Base-by-base conservation (phyloP, 2,888 invertebrate species). In the Phrixothrix hirtus region DNA sequence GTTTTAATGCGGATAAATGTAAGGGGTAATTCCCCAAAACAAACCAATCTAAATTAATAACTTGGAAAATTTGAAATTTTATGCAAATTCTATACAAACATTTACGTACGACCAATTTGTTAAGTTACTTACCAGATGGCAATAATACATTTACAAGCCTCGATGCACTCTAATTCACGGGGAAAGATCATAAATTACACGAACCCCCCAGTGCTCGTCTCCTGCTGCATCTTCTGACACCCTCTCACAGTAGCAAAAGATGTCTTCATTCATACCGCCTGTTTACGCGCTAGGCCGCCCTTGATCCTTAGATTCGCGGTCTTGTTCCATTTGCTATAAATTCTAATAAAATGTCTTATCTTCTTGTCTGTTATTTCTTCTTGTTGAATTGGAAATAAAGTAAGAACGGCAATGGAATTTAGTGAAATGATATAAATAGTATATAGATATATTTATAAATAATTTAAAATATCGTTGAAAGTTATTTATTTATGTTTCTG, bases 141-240 rank as follows among this genome's bases (percentile, higher is more conserved):
- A 69, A 69, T 71, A 72, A 71, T 72, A 71, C 66, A 72, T 72
- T 71, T 71, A 69, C 72, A 69, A 61, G 72, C 64, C 64, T 68
- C 59, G 66, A 66, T 72, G 72, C 72, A 73, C 72, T 73, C 69
- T 72, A 72, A 71, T 72, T 71, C 70, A 62, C 60, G 62, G 63
- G 62, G 62, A 61, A 61, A 64, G 65, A 64, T 66, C 69, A 71
- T 72, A 72, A 72, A 71, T 72, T 71, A 70, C 58, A 27, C 41
- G 51, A 46, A 43, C 39, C 47, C 47, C 50, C 44, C 27, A 48
- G 46, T 38, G 49, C 48, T 39, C 47, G 42, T 49, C 56, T 58
- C 56, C 58, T 47, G 46, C 43, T 50, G 48, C 53, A 41, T 51
- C 52, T 26, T 36, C 16, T 44, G 37, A 36, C 53, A 50, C 59